These are phyloP conservation scores for Odontamblyopus lacepedii DNA, from an alignment of 2,797 vertebrate genomes.

Conservation along the genomic window DNA sequence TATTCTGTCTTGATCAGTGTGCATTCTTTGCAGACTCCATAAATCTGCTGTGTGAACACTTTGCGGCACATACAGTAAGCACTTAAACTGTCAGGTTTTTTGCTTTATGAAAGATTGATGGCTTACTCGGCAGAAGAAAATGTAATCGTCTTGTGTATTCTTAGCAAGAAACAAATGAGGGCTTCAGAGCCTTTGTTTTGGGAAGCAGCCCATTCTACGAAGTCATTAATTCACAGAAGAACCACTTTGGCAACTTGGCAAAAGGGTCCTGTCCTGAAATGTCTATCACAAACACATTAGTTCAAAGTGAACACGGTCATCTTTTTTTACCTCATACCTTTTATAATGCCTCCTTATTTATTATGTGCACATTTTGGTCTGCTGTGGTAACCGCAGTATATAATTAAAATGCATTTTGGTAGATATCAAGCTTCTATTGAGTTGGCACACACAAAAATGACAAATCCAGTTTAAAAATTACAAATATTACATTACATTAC, in stretches of 20 bases:
- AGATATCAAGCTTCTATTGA: neutral
- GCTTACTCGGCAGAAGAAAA: slow-evolving; percentile 32
- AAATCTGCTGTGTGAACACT: slow-evolving; percentile 33
- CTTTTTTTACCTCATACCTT: slow-evolving; percentile 7
- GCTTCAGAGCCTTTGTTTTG: slow-evolving; percentile 44
- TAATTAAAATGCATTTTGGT: neutral
- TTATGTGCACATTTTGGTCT: neutral
- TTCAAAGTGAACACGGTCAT: slow-evolving; percentile 11
- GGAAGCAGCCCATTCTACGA: slow-evolving; percentile 38
- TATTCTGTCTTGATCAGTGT: slow-evolving; percentile 18
- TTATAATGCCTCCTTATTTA: slow-evolving; percentile 2
- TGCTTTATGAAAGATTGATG: slow-evolving; percentile 36
- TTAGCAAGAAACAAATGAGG: slow-evolving; percentile 42
- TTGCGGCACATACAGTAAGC: slow-evolving; percentile 20
- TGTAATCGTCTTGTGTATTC: slow-evolving; percentile 43
- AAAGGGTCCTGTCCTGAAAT: slow-evolving; percentile 22
- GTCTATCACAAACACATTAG: slow-evolving; percentile 17
- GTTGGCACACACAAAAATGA: neutral
- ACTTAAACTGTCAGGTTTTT: slow-evolving; percentile 31
- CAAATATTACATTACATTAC: neutral
- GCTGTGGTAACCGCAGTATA: neutral
- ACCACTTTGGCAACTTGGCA: slow-evolving; percentile 23
- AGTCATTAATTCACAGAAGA: slow-evolving; percentile 51
- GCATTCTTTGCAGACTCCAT: slow-evolving; percentile 18
- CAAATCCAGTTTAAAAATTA: neutral